Percentiles rank a stretch among this genome's conserved stretches.
Conservation (phyloP, 1,140 invertebrate genomes). For the Panagrolaimus sp. region DNA sequence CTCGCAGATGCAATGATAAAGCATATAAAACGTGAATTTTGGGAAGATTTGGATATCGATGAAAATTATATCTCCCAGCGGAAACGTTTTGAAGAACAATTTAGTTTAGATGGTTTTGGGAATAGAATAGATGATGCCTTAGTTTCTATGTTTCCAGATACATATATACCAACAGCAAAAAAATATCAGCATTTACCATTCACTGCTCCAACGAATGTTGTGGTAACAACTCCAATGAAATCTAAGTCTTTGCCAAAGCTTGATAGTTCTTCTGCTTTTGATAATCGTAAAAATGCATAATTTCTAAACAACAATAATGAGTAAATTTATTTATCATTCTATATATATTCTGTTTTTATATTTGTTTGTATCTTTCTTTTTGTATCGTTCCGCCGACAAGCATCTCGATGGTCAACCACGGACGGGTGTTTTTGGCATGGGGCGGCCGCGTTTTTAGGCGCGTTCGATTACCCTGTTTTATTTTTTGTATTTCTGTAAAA, state of each 20-base stretch:
- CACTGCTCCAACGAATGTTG: background rate
- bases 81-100: slow-evolving; percentile 38
- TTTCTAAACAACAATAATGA: too few relatives aligned
- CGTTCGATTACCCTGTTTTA: too few relatives aligned
- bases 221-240: background rate
- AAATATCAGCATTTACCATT: background rate
- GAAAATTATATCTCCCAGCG: slow-evolving; percentile 38
- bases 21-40: slow-evolving; percentile 47
- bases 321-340: background rate
- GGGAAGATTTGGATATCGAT: slow-evolving; percentile 50
- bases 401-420: slow-evolving; percentile 14
- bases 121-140: slow-evolving; percentile 43
- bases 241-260: background rate
- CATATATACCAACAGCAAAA: background rate
- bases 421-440: slow-evolving; percentile 5
- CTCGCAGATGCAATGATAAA: slow-evolving; percentile 55
- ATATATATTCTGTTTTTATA: background rate
- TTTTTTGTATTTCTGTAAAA: too few relatives aligned
- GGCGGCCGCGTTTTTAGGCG: too few relatives aligned
- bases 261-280: background rate
- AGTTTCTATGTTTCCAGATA: slow-evolving; percentile 28
- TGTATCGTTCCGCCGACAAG: background rate
- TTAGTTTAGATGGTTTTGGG: slow-evolving; percentile 45
- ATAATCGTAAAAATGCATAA: slow-evolving; percentile 27
- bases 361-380: background rate